Evolutionary conservation across 2,888 invertebrate genomes (phyloP), one percentile per base, ranked within the genome.

Genomic region (Bembecia ichneumoniformis): DNA sequence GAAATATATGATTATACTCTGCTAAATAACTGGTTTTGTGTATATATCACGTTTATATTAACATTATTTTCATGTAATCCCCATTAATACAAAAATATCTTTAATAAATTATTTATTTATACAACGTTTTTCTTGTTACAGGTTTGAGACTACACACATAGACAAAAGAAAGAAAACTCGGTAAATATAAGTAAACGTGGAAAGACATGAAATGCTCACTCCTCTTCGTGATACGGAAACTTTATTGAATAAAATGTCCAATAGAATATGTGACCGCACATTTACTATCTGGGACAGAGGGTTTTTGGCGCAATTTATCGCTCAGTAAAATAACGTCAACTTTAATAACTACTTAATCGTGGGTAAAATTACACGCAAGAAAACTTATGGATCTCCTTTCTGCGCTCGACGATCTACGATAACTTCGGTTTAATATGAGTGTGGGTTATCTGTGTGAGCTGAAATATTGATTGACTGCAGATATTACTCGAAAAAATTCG

Each of bases 281-380:
- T 63, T 61, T 59, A 58, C 54, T 49, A 57, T 52, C 51, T 56
- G 51, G 57, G 58, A 49, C 51, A 48, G 51, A 47, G 50, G 53
- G 59, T 52, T 52, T 62, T 58, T 52, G 48, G 51, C 50, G 54
- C 59, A 65, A 73, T 70, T 70, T 68, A 73, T 68, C 35, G 59
- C 52, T 48, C 55, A 17, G 53, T 57, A 51, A 55, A 62, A 57
- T 58, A 62, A 66, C 60, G 55, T 57, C 52, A 55, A 68, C 61
- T 68, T 61, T 62, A 59, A 58, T 59, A 64, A 64, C 67, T 71
- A n/a, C n/a, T n/a, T n/a, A 70, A 73, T 68, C 66, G 64, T 58
- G 63, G 51, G 55, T 58, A 54, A 68, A 71, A 73, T 73, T 71
- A 63, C 11, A 13, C 11, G n/a, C 40, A 40, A 9, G 40, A n/a